Base-by-base conservation (phyloP, 2,888 invertebrate species). In the Apamea anceps region DNA sequence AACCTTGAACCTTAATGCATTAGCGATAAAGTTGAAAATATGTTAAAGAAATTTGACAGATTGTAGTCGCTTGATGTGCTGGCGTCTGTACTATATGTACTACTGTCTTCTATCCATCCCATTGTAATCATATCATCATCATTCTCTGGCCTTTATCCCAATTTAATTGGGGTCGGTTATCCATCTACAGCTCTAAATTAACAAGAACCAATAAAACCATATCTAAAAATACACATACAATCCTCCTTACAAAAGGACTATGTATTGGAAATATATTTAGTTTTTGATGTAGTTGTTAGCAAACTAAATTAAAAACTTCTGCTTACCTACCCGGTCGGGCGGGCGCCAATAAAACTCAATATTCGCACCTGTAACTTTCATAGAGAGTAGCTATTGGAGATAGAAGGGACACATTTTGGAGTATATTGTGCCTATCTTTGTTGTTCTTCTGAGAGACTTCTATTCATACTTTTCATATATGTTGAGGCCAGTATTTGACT, bases 231-330 rank as follows among this genome's bases (percentile, higher is more conserved):
- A 72, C 18, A 67, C 7, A 18, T 18, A 7, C 21, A 66, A 37
- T 32, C 15, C 3, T 37, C 32, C 70, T 45, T 21, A 32, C 28
- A n/a, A 10, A 28, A 75, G 28, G 25, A 60, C 37, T 75, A 80
- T 25, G 37, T 82, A 82, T 84, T 73, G 72, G 75, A 71, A 79
- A 71, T 84, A 75, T 78, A 80, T 82, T 78, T 72, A 57, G 81
- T 86, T 83, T 85, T 81, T 77, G 79, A 72, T 84, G 82, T 84
- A 77, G 85, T 88, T 79, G 85, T 87, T 88, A 42, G 75, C 10
- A 82, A 89, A 89, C 89, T 88, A 89, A 89, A 89, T 89, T 84
- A 85, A 88, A 89, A 89, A 89, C 88, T 89, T 89, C 57, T 72
- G 77, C 89, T 80, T 15, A 45, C 72, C 71, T 51, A 32, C 67